Evolutionary conservation across 2,888 invertebrate species (phyloP).

Genomic region (Ornithoptera alexandrae): DNA sequence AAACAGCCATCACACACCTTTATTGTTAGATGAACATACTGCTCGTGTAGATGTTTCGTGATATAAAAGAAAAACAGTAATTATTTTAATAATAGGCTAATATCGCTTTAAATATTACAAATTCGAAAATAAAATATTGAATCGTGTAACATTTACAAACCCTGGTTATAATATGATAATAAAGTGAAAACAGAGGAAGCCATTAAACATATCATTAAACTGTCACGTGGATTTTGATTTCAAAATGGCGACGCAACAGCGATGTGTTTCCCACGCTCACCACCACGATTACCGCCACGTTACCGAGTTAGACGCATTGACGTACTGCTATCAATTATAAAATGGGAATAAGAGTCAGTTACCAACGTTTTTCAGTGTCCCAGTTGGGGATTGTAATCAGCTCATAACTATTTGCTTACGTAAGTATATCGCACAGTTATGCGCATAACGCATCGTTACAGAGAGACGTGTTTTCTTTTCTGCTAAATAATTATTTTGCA

Average conservation of each 20-base stretch:
- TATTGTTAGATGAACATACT: too few relatives aligned
- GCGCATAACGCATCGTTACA: constrained; percentile 10
- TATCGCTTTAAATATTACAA: background rate
- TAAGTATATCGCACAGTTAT: constrained; percentile 9
- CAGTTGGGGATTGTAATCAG: constrained; percentile 16
- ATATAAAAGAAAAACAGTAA: background rate
- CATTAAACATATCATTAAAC: constrained; percentile 19
- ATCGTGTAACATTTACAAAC: background rate
- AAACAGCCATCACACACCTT: too few relatives aligned
- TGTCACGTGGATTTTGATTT: constrained; percentile 26
- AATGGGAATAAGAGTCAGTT: constrained; percentile 20
- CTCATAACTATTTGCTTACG: constrained; percentile 23
- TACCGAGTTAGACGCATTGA: constrained; percentile 1
- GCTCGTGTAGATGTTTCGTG: too few relatives aligned
- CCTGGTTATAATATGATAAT: background rate
- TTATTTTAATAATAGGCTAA: background rate
- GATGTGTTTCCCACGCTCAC: constrained; percentile 22
- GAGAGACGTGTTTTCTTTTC: constrained; percentile 3
- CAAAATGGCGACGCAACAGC: constrained; percentile 21
- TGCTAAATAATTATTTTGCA: background rate
- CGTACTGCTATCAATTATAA: constrained; percentile 18
- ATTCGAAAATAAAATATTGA: background rate
- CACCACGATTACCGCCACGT: constrained; percentile 9
- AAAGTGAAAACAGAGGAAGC: constrained; percentile 24
- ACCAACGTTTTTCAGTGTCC: constrained; percentile 21